phyloP scores from a whole-genome alignment of 2,113 vertebrate genomes.

The Pygoscelis antarcticus region DNA sequence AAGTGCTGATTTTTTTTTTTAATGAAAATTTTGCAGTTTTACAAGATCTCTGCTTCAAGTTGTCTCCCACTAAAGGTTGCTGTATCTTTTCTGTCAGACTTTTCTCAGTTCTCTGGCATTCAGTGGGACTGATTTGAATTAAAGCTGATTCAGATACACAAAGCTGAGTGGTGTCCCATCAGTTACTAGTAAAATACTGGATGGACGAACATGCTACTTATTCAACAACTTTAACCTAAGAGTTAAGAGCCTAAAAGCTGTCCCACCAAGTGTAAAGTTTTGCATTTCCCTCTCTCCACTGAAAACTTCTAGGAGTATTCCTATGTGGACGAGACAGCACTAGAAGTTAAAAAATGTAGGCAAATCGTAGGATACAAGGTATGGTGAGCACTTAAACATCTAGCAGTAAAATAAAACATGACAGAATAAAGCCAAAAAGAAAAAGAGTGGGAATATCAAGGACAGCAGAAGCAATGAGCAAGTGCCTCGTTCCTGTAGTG shows the following conservation, averaged over 20 bases:
- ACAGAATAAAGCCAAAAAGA: neutral
- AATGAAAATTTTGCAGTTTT: neutral
- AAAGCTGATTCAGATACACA: neutral
- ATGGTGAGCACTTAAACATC: neutral
- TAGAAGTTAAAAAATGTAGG: neutral
- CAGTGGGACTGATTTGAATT: neutral
- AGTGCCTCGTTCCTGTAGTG: neutral
- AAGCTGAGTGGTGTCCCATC: neutral
- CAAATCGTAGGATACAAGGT: neutral
- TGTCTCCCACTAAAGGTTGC: neutral
- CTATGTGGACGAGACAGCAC: neutral
- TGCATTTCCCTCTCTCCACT: neutral
- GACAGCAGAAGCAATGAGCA: conserved; percentile 13
- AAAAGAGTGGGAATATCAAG: neutral
- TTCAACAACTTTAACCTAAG: neutral
- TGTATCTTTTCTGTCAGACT: neutral
- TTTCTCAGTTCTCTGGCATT: neutral
- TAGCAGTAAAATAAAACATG: neutral
- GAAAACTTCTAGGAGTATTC: neutral
- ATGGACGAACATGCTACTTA: neutral
- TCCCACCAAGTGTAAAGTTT: neutral
- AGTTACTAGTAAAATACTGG: neutral
- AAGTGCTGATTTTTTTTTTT: neutral
- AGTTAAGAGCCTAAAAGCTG: neutral
- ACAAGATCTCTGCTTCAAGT: neutral